Evolutionary conservation across 2,797 vertebrate genomes (phyloP), one percentile per base, ranked within the genome.

Genomic region (Acipenser oxyrinchus): DNA sequence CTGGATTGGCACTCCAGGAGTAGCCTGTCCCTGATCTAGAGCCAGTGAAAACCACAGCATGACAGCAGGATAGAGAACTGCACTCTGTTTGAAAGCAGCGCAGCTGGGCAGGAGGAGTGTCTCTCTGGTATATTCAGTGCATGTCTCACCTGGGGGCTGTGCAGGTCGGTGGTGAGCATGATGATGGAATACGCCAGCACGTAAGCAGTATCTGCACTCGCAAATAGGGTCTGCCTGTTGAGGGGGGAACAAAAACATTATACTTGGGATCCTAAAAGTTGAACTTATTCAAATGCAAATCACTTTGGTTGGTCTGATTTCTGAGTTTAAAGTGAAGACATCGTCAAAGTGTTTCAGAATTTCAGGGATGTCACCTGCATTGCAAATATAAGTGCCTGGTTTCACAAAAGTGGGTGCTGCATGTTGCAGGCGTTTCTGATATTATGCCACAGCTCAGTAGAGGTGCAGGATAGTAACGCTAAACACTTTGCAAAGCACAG

Each of bases 111-210:
- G 6, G 23, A 62, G 18, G 9, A 53, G 48, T 23, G 48, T n/a
- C 37, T 37, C 1, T 57, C 53, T 8, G 6, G 9, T 6, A 37
- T 5, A 37, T 37, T 37, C 37, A 37, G 37, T 37, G 37, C 37
- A 37, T 58, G 48, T 66, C 64, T 79, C 80, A 98, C 96, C 94
- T 98, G 96, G 73, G 95, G 94, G n/a, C 94, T 98, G 86, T 98
- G 96, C 76, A 98, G 83, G 79, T 98, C 96, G 49, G 96, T 98
- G 73, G 96, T 98, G 64, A 98, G 87, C 95, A 98, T 98, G 67
- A 98, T 98, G 78, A 98, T 95, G 66, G 96, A 98, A 75, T 96
- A 98, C 0, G 96, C 96, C 73, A 98, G 80, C 72, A 98, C 96
- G 8, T 98, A 98, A 0, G 96, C 96, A 0, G 96, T 97, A 83